Evolutionary conservation across 2,888 invertebrate genomes (phyloP), one percentile per base, ranked within the genome.

Genomic region (Hypercompe scribonia): DNA sequence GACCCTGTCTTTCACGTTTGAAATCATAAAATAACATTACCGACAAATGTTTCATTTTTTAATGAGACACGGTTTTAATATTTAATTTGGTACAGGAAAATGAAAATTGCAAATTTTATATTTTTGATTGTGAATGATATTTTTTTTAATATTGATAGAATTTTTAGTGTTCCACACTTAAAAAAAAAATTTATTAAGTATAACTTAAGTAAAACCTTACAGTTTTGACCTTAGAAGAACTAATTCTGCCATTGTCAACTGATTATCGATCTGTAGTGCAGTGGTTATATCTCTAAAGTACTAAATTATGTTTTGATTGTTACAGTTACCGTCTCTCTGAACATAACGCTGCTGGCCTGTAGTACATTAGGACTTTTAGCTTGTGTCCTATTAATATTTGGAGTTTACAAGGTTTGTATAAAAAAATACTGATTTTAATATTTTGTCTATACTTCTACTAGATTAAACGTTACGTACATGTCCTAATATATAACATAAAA

Each of bases 241-340:
- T 15, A 15, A 46, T 50, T 50, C 50, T 7, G 21, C 50, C 8
- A 24, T 1, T 24, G 50, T 24, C 24, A 50, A 3, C 24, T n/a
- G n/a, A 21, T 1, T 15, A 46, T 46, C 15, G 18, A 5, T 46
- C 18, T 18, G 18, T 3, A 10, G 3, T n/a, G 2, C 39, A 39
- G 2, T 50, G n/a, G 4, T 50, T 5, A 24, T 7, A 24, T 21
- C 24, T 33, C 50, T 67, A 64, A 36, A n/a, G 1, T 28, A 36
- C 13, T 2, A 2, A 66, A 39, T n/a, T 0, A 8, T 34, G 39
- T 28, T 28, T 66, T 71, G 58, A 83, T 86, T 90, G 86, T 96
- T 97, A 68, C 96, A 98, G 98, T 96, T n/a, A 97, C 97, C 42
- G 96, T 98, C 85, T 96, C 96, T 76, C 96, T 98, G 90, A 97